phyloP scores from a whole-genome alignment of 2,888 invertebrate species.

The Pemphredon lugubris region DNA sequence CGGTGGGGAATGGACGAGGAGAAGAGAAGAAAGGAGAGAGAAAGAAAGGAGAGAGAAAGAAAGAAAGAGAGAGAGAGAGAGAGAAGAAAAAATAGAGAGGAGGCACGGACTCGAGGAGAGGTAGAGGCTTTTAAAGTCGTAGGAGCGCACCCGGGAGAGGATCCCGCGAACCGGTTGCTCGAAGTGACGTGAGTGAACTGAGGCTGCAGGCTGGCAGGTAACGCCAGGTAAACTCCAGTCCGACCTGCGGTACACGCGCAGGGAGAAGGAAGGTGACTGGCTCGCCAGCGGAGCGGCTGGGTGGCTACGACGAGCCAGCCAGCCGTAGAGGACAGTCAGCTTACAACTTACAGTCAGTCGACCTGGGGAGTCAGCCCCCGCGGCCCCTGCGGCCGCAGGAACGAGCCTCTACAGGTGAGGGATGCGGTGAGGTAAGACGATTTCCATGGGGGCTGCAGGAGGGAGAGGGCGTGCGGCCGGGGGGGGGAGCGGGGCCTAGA shows the following conservation, averaged over 20 bases:
- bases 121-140: slow-evolving; percentile 65
- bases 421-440: slow-evolving; percentile 35
- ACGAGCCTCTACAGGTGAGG: slow-evolving; percentile 56
- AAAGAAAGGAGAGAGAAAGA: slow-evolving; percentile 1
- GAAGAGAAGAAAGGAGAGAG: neutral
- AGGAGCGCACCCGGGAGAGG: slow-evolving; percentile 58
- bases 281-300: slow-evolving; percentile 63
- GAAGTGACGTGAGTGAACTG: slow-evolving; percentile 81
- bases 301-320: slow-evolving; percentile 65
- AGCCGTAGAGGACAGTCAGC: slow-evolving; percentile 74
- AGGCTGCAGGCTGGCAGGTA: slow-evolving; percentile 78
- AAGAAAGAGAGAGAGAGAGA: neutral
- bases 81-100: slow-evolving; percentile 43
- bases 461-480: too few relatives aligned
- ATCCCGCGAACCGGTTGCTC: slow-evolving; percentile 79
- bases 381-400: slow-evolving; percentile 66
- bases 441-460: slow-evolving; percentile 26
- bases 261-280: slow-evolving; percentile 63
- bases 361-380: slow-evolving; percentile 68
- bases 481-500: too few relatives aligned
- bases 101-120: slow-evolving; percentile 32
- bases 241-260: slow-evolving; percentile 70
- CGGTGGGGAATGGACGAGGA: neutral
- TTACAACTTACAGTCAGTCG: slow-evolving; percentile 69
- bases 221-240: slow-evolving; percentile 79